Evolutionary conservation across 1,140 invertebrate genomes (phyloP).

Genomic region (Papilio machaon): DNA sequence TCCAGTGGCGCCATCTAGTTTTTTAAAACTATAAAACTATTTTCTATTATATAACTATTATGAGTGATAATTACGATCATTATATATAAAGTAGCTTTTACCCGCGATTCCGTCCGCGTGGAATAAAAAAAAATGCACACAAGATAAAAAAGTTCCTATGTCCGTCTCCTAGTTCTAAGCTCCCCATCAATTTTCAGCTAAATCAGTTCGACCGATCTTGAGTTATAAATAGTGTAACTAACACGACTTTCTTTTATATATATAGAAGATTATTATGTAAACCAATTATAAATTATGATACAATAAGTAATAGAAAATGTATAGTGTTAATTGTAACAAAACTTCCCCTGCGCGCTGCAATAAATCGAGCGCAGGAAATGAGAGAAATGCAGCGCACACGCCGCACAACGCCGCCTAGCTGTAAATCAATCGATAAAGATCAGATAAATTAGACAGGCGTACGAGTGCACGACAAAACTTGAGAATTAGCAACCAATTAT

Average conservation of each 20-base stretch:
- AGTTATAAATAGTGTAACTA: too few species aligned
- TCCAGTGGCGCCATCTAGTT: background rate
- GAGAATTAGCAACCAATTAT: slow-evolving; percentile 69
- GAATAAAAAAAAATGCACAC: too few species aligned
- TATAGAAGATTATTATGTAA: background rate
- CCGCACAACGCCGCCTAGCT: slow-evolving; percentile 50
- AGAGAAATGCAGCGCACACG: slow-evolving; percentile 53
- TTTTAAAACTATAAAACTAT: background rate
- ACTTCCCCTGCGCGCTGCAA: slow-evolving; percentile 21
- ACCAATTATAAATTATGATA: background rate
- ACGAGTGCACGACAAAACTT: slow-evolving; percentile 56
- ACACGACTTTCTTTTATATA: too few species aligned
- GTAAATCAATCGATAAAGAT: slow-evolving; percentile 70
- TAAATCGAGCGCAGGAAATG: slow-evolving; percentile 42
- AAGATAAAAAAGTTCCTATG: too few species aligned
- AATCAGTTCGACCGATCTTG: too few species aligned
- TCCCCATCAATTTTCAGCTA: too few species aligned
- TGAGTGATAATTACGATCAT: too few species aligned
- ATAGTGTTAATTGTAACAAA: slow-evolving; percentile 44
- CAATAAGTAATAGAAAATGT: slow-evolving; percentile 37
- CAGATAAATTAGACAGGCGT: slow-evolving; percentile 61
- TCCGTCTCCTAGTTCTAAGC: too few species aligned
- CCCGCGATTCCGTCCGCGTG: too few species aligned
- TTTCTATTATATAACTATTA: too few species aligned
- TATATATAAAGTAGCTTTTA: too few species aligned